Conservation (phyloP, 2,888 invertebrate species). For the Suillia variegata region DNA sequence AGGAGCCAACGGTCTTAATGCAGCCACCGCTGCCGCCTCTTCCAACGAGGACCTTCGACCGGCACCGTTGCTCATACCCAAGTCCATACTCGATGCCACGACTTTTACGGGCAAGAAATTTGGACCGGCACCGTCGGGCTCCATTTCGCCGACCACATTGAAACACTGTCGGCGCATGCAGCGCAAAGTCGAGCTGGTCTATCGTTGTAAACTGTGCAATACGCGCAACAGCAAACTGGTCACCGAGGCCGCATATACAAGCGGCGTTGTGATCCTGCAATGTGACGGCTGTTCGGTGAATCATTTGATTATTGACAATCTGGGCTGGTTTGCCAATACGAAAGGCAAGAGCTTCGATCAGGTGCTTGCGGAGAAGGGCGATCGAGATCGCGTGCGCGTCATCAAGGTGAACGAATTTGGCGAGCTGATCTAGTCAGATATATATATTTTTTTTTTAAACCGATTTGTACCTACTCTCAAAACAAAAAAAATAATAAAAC, state of each 20-base stretch:
- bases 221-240: conserved; percentile 54
- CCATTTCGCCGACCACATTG: conserved; percentile 48
- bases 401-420: conserved; percentile 55
- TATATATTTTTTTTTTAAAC: conserved; percentile 7
- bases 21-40: conserved; percentile 26
- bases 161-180: conserved; percentile 49
- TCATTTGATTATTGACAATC: conserved; percentile 54
- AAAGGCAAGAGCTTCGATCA: conserved; percentile 49
- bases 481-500: too few species aligned
- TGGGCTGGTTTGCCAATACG: conserved; percentile 51
- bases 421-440: conserved; percentile 47
- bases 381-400: conserved; percentile 45
- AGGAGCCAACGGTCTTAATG: not conserved
- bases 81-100: conserved; percentile 48
- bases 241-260: conserved; percentile 53
- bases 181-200: conserved; percentile 52
- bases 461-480: not conserved
- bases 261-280: conserved; percentile 55
- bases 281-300: conserved; percentile 57
- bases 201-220: conserved; percentile 55
- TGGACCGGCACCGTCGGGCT: conserved; percentile 27
- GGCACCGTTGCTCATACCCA: conserved; percentile 44
- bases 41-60: conserved; percentile 18
- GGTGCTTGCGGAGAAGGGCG: conserved; percentile 48
- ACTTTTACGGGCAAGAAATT: conserved; percentile 45